phyloP scores from a whole-genome alignment of 2,113 vertebrate species.

The Tor tambroides region DNA sequence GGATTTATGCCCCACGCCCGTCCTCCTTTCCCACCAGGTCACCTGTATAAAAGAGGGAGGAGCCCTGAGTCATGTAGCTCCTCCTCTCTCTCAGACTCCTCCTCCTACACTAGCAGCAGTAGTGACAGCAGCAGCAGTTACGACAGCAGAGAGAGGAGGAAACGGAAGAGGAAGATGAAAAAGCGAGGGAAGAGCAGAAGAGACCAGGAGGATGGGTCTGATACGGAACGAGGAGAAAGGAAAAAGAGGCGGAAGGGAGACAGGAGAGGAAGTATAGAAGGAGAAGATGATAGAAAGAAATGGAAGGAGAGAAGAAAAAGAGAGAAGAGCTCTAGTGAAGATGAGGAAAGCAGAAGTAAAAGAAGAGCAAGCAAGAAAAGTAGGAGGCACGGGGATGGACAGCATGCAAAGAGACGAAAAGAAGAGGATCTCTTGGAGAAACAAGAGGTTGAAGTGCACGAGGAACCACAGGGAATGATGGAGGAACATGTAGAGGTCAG shows the following conservation, averaged over 20 bases:
- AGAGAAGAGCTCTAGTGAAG: slow-evolving; percentile 55
- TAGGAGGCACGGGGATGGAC: slow-evolving; percentile 37
- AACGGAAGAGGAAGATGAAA: slow-evolving; percentile 57
- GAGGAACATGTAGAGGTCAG: slow-evolving; percentile 63
- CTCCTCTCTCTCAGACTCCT: slow-evolving; percentile 67
- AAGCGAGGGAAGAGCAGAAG: slow-evolving; percentile 49
- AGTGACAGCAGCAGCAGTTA: slow-evolving; percentile 61
- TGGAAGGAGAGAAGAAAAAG: slow-evolving; percentile 30
- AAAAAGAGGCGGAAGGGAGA: slow-evolving; percentile 53
- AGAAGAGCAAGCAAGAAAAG: slow-evolving; percentile 35
- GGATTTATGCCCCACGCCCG: slow-evolving; percentile 47
- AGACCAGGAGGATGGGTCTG: slow-evolving; percentile 55
- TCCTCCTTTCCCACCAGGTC: slow-evolving; percentile 40
- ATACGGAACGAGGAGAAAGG: slow-evolving; percentile 55
- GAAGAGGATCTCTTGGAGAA: slow-evolving; percentile 34
- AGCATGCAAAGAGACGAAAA: slow-evolving; percentile 26
- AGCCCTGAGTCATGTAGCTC: slow-evolving; percentile 58
- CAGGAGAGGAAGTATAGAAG: slow-evolving; percentile 60
- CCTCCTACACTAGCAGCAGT: slow-evolving; percentile 54
- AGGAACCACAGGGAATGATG: slow-evolving; percentile 21
- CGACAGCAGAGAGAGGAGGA: slow-evolving; percentile 57
- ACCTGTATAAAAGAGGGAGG: slow-evolving; percentile 46
- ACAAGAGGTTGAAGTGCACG: slow-evolving; percentile 50
- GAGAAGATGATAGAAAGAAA: slow-evolving; percentile 54
- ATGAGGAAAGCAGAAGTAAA: slow-evolving; percentile 49